phyloP scores from a whole-genome alignment of 1,140 invertebrate species.

The Drosophila ficusphila region DNA sequence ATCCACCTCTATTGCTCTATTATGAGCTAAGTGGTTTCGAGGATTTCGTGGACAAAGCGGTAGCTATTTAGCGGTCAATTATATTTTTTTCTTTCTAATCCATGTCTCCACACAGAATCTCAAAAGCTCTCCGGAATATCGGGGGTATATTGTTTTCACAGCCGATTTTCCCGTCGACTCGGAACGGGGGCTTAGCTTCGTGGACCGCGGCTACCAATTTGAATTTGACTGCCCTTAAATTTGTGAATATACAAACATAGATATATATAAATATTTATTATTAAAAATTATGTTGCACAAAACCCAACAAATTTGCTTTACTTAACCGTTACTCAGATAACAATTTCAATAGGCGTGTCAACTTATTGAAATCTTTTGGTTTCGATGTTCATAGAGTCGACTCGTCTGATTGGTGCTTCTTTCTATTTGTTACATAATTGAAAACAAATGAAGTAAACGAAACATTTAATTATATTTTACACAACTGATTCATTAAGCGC shows the following conservation, averaged over 20 bases:
- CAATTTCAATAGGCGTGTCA: no score
- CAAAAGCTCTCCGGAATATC: conserved; percentile 54
- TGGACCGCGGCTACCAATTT: conserved; percentile 78
- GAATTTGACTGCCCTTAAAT: conserved; percentile 55
- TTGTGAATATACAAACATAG: conserved; percentile 7
- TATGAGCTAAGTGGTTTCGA: conserved; percentile 68
- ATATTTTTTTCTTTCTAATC: background rate
- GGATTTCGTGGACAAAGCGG: conserved; percentile 57
- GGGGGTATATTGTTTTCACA: conserved; percentile 61
- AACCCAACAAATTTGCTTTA: background rate
- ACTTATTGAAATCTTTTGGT: no score
- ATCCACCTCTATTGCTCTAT: conserved; percentile 47
- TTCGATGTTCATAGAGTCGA: no score
- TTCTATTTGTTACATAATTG: no score
- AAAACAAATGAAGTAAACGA: no score
- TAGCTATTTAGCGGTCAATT: background rate
- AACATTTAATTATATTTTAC: no score
- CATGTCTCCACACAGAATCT: conserved; percentile 30
- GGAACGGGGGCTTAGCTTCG: conserved; percentile 73
- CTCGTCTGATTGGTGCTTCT: no score
- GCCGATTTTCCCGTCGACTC: conserved; percentile 62
- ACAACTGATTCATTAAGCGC: no score
- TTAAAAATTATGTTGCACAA: conserved; percentile 33
- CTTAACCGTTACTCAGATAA: no score
- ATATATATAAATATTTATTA: conserved; percentile 37